phyloP scores from a whole-genome alignment of 2,113 vertebrate species.

The Phodopus roborovskii region DNA sequence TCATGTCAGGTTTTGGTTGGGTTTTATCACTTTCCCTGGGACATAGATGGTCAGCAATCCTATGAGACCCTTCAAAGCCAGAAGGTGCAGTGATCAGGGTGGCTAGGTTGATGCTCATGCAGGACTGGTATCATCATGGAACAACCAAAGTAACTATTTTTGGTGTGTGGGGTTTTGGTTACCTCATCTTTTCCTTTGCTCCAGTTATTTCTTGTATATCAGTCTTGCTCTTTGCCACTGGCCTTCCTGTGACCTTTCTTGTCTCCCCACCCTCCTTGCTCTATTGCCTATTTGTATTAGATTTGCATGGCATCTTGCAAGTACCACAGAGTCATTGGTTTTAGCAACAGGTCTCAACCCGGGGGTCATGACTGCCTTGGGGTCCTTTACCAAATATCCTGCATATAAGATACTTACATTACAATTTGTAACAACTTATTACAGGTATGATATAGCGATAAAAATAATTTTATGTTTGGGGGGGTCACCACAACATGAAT shows the following conservation, averaged over 20 bases:
- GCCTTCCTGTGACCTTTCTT: conserved; percentile 11
- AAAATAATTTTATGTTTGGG: neutral
- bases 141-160: conserved; percentile 56
- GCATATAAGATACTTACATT: neutral
- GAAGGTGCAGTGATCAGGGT: neutral
- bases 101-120: neutral
- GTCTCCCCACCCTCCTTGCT: neutral
- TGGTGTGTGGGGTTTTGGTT: conserved; percentile 55
- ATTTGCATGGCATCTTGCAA: neutral
- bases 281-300: neutral
- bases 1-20: conserved; percentile 63
- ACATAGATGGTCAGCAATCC: neutral
- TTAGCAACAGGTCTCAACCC: neutral
- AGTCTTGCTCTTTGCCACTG: conserved; percentile 17
- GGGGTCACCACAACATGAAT: too few relatives aligned
- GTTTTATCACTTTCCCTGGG: conserved; percentile 37
- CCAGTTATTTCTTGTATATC: conserved; percentile 51
- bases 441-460: neutral
- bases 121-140: conserved; percentile 22
- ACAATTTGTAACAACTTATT: neutral
- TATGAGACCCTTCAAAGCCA: neutral
- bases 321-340: neutral
- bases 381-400: neutral
- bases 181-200: conserved; percentile 64
- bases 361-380: neutral